Percentiles rank a stretch among this genome's conserved stretches.
phyloP scores from a whole-genome alignment of 2,888 invertebrate species.

The Chrysolina americana region DNA sequence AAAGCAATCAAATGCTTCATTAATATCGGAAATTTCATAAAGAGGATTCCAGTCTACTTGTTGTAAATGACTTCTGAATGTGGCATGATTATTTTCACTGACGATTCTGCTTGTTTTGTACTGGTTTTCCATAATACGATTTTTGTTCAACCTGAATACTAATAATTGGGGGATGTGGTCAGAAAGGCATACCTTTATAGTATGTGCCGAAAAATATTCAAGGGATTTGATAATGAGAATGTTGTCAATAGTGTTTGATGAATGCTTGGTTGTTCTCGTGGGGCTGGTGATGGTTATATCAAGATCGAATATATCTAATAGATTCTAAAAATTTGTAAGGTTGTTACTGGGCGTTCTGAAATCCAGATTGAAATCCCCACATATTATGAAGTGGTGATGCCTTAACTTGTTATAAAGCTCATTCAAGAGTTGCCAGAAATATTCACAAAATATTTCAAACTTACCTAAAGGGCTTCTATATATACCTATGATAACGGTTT shows the following conservation, averaged over 20 bases:
- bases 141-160: background rate
- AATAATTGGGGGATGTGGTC: background rate
- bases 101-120: too few species aligned
- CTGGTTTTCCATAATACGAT: too few species aligned
- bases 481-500: conserved; percentile 18
- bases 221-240: conserved; percentile 1
- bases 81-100: too few species aligned
- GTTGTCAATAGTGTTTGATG: conserved; percentile 12
- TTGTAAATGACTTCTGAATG: too few species aligned
- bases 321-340: background rate
- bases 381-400: background rate
- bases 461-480: conserved; percentile 24
- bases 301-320: conserved; percentile 1
- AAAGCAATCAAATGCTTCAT: too few species aligned
- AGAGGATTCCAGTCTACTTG: too few species aligned
- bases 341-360: conserved; percentile 11
- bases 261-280: conserved; percentile 16
- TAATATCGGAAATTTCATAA: too few species aligned
- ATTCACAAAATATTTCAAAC: conserved; percentile 18
- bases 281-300: conserved; percentile 5
- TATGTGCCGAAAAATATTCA: conserved; percentile 6
- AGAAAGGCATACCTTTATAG: background rate
- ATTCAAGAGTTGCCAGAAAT: too few species aligned
- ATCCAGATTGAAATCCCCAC: conserved; percentile 22
- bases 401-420: too few species aligned